Evolutionary conservation across 2,888 invertebrate species (phyloP).

Genomic region (Trichopoda pennipes): DNA sequence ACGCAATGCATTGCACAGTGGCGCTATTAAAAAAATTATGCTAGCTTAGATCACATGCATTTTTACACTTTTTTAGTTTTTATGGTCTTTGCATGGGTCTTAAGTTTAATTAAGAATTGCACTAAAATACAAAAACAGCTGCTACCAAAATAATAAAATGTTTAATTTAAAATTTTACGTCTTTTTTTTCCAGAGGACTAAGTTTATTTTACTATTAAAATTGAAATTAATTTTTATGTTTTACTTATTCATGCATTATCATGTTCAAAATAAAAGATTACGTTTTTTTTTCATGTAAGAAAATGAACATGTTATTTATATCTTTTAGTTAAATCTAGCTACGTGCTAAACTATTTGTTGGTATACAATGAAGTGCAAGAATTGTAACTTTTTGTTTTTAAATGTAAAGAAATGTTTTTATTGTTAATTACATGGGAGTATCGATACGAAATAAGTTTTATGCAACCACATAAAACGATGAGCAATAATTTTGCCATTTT

Average conservation of each 20-base stretch:
- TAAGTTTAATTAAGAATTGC: background rate
- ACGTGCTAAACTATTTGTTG: background rate
- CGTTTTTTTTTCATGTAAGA: background rate
- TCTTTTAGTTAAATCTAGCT: background rate
- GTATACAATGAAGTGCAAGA: slow-evolving; percentile 59
- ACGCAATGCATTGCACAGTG: too few relatives aligned
- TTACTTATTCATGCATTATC: slow-evolving; percentile 17
- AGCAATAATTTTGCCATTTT: background rate
- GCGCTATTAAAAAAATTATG: too few relatives aligned
- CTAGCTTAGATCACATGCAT: too few relatives aligned
- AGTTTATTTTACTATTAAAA: slow-evolving; percentile 10
- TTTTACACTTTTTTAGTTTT: too few relatives aligned
- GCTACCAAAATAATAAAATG: slow-evolving; percentile 8
- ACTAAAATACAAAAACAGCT: background rate
- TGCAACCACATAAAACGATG: background rate
- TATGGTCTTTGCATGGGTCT: too few relatives aligned
- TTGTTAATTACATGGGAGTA: slow-evolving; percentile 54
- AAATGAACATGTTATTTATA: slow-evolving; percentile 26
- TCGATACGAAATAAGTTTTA: slow-evolving; percentile 45
- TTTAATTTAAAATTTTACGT: slow-evolving; percentile 43
- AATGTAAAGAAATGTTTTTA: slow-evolving; percentile 32
- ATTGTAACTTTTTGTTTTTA: slow-evolving; percentile 10
- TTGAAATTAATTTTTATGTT: slow-evolving; percentile 20
- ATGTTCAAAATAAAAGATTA: slow-evolving; percentile 1
- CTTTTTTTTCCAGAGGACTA: background rate